Conservation (phyloP, 1,140 invertebrate species). For the Macrosteles quadrilineatus region DNA sequence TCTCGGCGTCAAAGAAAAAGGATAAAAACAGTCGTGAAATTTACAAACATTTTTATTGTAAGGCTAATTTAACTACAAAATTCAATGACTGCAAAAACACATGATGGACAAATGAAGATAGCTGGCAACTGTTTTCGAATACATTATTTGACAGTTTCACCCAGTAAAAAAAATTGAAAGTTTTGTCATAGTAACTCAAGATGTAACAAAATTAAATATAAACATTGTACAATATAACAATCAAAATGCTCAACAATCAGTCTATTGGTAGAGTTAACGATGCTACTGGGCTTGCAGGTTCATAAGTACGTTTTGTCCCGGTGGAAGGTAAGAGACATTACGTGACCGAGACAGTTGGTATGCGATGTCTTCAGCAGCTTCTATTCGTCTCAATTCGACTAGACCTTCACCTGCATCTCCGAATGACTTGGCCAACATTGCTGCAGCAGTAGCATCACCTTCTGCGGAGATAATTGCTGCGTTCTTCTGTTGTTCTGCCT, state of each 20-base stretch:
- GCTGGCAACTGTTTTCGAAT: too few species aligned
- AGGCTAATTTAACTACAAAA: too few species aligned
- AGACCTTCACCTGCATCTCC: slow-evolving; percentile 91
- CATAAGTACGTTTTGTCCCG: slow-evolving; percentile 90
- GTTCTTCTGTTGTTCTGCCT: slow-evolving; percentile 96
- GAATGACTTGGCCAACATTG: slow-evolving; percentile 89
- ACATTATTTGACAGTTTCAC: too few species aligned
- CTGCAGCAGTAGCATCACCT: slow-evolving; percentile 94
- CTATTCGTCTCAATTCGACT: slow-evolving; percentile 95
- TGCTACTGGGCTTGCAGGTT: slow-evolving; percentile 66
- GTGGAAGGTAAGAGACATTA: slow-evolving; percentile 93
- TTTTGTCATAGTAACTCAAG: too few species aligned
- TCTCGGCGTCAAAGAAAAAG: too few species aligned
- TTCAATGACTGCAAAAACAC: too few species aligned
- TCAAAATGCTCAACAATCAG: background rate
- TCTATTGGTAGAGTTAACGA: background rate
- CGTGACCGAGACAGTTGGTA: slow-evolving; percentile 91
- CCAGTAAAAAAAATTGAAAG: too few species aligned
- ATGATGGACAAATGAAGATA: too few species aligned
- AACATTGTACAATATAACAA: slow-evolving; percentile 17
- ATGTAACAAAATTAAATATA: too few species aligned
- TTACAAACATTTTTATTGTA: too few species aligned
- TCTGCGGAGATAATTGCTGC: slow-evolving; percentile 96
- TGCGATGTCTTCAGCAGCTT: slow-evolving; percentile 99
- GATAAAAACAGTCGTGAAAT: too few species aligned